These are phyloP conservation scores for Oreochromis grahami DNA, from an alignment of 2,797 vertebrate species.

Conservation along the genomic window DNA sequence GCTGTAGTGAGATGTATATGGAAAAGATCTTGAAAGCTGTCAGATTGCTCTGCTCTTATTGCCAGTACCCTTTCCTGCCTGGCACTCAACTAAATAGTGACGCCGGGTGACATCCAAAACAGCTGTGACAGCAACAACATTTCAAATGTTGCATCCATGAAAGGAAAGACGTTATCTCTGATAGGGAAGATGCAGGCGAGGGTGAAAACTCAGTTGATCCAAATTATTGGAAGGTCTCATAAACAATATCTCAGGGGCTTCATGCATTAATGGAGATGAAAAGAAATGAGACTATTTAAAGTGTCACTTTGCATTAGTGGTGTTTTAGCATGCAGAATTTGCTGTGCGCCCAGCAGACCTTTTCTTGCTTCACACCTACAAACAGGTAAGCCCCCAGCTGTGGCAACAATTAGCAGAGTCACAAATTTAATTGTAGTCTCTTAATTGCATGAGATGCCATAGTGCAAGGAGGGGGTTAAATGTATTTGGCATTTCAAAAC, in stretches of 20 bases:
- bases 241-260: slow-evolving; percentile 19
- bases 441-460: not conserved
- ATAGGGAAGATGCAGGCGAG: not conserved
- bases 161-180: not conserved
- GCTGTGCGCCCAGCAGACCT: not conserved
- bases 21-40: slow-evolving; percentile 1
- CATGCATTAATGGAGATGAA: slow-evolving; percentile 8
- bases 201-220: not conserved
- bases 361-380: slow-evolving; percentile 19
- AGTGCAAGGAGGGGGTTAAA: not conserved
- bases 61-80: slow-evolving; percentile 5
- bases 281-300: slow-evolving; percentile 26
- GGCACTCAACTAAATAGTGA: slow-evolving; percentile 26
- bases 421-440: slow-evolving; percentile 24
- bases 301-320: slow-evolving; percentile 25
- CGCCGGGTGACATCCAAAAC: slow-evolving; percentile 58
- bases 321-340: not conserved
- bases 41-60: slow-evolving; percentile 27
- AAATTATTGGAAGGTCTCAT: slow-evolving; percentile 25
- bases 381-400: slow-evolving; percentile 7
- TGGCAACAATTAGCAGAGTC: slow-evolving; percentile 9
- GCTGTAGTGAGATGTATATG: not conserved
- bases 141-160: slow-evolving; percentile 16
- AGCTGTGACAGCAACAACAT: slow-evolving; percentile 32
- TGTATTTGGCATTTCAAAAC: not conserved